A percentile compares a stretch with the other conserved stretches of the same genome.
These are phyloP conservation scores for Zeugodacus cucurbitae DNA, from an alignment of 1,140 invertebrate species.

Conservation along the genomic window DNA sequence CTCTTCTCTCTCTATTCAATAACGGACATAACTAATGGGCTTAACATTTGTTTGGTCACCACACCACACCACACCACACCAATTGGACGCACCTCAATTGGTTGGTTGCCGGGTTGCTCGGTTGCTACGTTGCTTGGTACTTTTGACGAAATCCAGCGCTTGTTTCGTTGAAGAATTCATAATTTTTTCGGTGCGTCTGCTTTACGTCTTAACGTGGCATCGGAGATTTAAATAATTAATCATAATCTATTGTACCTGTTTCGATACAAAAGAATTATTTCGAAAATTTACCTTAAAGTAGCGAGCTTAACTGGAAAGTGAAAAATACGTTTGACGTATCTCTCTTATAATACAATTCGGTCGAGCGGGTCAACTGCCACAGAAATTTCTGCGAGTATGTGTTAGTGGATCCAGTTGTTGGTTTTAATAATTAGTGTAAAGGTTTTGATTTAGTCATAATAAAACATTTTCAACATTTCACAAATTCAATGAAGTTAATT, in stretches of 20 bases:
- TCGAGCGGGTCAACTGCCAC: not conserved
- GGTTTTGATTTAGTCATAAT: too few species aligned
- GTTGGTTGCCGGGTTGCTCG: too few species aligned
- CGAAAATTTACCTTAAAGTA: not conserved
- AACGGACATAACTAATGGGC: conserved; percentile 20
- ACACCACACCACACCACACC: too few species aligned
- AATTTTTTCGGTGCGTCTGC: not conserved
- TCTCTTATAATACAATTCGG: not conserved
- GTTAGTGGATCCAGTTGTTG: too few species aligned
- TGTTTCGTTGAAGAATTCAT: not conserved
- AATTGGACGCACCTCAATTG: conserved; percentile 29
- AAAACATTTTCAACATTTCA: too few species aligned
- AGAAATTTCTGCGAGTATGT: too few species aligned
- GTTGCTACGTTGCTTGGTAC: too few species aligned
- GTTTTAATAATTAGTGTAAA: too few species aligned
- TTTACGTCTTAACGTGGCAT: not conserved
- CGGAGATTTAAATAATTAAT: not conserved
- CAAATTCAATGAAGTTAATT: too few species aligned
- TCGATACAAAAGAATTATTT: conserved; percentile 2
- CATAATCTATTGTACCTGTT: not conserved
- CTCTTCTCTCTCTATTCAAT: not conserved
- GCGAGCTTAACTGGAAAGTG: conserved; percentile 20
- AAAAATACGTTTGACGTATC: not conserved
- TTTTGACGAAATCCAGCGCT: conserved; percentile 14
- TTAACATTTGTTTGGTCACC: conserved; percentile 26